Conservation (phyloP, 2,113 vertebrate species). For the cat (Felis catus) region DNA sequence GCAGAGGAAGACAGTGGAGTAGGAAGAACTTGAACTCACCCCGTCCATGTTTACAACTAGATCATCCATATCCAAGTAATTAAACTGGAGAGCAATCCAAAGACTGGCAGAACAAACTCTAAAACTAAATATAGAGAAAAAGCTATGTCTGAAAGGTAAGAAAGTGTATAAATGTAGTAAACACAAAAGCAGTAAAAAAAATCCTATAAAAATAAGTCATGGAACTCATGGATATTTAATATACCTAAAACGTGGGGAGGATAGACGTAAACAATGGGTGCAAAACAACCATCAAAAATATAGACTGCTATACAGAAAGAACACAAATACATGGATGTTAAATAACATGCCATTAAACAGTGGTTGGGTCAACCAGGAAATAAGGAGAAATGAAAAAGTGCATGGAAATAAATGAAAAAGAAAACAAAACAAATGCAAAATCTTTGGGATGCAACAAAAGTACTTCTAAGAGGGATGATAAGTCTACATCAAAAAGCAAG, state of each 20-base stretch:
- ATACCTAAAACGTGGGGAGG: neutral
- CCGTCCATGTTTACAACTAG: neutral
- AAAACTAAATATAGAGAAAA: neutral
- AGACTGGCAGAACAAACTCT: neutral
- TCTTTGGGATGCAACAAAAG: neutral
- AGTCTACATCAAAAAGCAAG: neutral
- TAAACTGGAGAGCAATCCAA: neutral
- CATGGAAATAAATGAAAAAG: neutral
- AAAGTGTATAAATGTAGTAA: neutral
- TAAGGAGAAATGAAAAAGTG: neutral
- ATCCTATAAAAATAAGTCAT: neutral
- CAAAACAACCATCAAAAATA: neutral
- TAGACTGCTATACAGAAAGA: neutral
- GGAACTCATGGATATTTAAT: neutral
- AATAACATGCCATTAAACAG: neutral
- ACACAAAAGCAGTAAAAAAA: neutral
- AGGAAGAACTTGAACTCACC: neutral
- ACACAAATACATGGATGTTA: neutral
- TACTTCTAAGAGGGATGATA: neutral
- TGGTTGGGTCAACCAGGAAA: neutral
- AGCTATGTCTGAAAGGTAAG: neutral
- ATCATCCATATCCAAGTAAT: neutral
- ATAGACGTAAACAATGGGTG: neutral
- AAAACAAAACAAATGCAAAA: neutral
- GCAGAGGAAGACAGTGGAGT: neutral